Base-by-base conservation (phyloP, 2,113 vertebrate genomes). In the Arizona elegans region DNA sequence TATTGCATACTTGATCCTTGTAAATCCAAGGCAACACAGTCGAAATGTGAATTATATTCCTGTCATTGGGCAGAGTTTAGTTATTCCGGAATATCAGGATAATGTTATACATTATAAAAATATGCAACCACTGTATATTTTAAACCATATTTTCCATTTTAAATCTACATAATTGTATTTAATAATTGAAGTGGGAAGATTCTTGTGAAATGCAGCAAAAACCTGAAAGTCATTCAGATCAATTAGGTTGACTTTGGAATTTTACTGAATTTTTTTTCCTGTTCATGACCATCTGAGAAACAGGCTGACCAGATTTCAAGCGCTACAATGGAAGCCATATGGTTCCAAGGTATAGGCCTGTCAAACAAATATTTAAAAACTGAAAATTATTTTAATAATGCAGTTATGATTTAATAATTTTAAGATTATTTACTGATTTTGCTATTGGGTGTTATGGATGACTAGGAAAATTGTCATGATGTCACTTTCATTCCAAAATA, bases 261-360 rank as follows among this genome's bases (percentile, higher is more conserved):
- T 95, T 95, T 54, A 0, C 81, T 96, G 96, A 54, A 93, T 94
- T 92, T 95, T 95, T 94, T 94, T 90, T 93, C 95, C 87, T 96
- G 94, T 97, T 97, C 96, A 95, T 95, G 95, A 97, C 96, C 95
- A 96, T 95, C 94, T 93, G 93, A 96, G 70, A 75, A 97, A 96
- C 95, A 94, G 92, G 94, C 95, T 93, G 93, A 86, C 92, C 94
- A 96, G 95, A 94, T 94, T 96, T 91, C 26, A 91, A 95, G 87
- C 89, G 96, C 89, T 47, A 85, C 95, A 95, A 96, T 88, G 92
- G 95, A 96, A 91, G 59, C 85, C 52, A 90, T 93, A 95, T 95
- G 93, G 94, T 95, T 96, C 75, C 0, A 3, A 15, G 33, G 75
- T 19, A 0, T 91, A 95, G 92, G 54, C 56, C 85, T 55, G 95